Conservation (phyloP, 2,888 invertebrate species). For the Pterostichus niger region DNA sequence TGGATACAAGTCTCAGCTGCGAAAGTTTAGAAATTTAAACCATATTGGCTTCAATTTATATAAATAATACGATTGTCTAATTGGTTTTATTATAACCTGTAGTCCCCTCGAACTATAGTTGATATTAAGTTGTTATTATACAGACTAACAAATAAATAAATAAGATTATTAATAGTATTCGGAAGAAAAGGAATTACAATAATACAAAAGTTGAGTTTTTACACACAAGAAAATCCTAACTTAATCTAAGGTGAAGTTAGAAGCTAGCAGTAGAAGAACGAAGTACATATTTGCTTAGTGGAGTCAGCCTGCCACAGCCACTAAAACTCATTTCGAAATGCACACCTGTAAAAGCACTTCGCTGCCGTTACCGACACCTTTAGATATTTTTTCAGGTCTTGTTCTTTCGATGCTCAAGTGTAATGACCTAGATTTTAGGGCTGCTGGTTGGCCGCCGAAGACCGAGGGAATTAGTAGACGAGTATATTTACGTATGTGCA, state of each 20-base stretch:
- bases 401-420: constrained; percentile 32
- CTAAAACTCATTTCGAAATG: constrained; percentile 45
- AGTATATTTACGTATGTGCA: constrained; percentile 1
- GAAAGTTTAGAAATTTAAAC: no score
- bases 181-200: background rate
- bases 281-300: constrained; percentile 50
- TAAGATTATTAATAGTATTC: background rate
- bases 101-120: no score
- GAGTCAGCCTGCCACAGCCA: background rate
- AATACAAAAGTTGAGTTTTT: background rate
- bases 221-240: background rate
- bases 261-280: background rate
- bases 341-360: constrained; percentile 36
- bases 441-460: background rate
- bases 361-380: constrained; percentile 18
- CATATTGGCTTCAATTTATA: no score
- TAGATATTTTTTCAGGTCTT: constrained; percentile 45
- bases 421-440: constrained; percentile 31
- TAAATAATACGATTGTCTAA: no score
- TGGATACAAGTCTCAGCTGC: no score
- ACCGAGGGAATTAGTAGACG: background rate
- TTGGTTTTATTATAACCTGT: no score
- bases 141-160: no score
- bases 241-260: background rate
- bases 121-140: no score